Conservation (phyloP, 2,888 invertebrate species). For the Brenthis daphne region DNA sequence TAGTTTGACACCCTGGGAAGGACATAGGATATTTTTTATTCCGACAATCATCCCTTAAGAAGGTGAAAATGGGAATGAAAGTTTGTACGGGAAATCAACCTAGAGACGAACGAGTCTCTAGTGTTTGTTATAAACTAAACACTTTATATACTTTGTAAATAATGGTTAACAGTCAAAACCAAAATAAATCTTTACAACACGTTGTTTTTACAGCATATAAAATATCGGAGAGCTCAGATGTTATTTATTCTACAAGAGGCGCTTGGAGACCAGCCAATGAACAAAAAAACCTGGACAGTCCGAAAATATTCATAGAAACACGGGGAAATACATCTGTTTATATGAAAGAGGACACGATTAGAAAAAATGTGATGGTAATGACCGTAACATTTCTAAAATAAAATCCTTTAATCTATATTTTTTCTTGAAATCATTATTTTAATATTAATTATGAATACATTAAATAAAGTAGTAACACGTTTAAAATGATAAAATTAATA, state of each 20-base stretch:
- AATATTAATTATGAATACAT: neutral
- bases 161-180: too few species aligned
- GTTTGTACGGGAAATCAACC: too few species aligned
- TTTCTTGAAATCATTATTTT: neutral
- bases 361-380: conserved; percentile 28
- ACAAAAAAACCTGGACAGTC: conserved; percentile 28
- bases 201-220: conserved; percentile 62
- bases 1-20: too few species aligned
- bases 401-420: neutral
- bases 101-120: too few species aligned
- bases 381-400: neutral
- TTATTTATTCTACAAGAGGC: conserved; percentile 56
- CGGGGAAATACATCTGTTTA: conserved; percentile 16
- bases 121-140: too few species aligned
- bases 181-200: neutral
- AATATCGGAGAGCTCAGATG: conserved; percentile 54
- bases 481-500: too few species aligned
- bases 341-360: conserved; percentile 1
- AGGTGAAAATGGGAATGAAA: too few species aligned
- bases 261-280: conserved; percentile 50
- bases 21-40: too few species aligned
- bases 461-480: too few species aligned
- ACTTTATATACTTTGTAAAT: too few species aligned
- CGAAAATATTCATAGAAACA: conserved; percentile 8
- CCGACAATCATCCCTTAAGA: too few species aligned